phyloP scores from a whole-genome alignment of 1,140 invertebrate genomes.

The Caligus rogercresseyi region DNA sequence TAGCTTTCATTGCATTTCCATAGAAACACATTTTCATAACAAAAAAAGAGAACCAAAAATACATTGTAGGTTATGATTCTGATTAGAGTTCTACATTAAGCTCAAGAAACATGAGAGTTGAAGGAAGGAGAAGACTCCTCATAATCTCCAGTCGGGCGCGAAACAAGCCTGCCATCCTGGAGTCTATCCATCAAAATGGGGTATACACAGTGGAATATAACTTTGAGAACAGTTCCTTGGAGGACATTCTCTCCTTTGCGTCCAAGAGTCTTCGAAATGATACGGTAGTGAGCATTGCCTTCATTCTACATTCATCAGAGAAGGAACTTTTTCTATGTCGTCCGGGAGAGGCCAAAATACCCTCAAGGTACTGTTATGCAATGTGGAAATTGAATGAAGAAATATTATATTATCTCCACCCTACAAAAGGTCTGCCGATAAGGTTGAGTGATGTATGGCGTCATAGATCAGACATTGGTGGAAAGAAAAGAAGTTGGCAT shows the following conservation, averaged over 20 bases:
- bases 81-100: no score
- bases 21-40: no score
- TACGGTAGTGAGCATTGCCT: constrained; percentile 30
- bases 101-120: no score
- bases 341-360: constrained; percentile 27
- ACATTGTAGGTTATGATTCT: no score
- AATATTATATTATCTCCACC: no score
- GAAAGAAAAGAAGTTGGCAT: no score
- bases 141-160: constrained; percentile 24
- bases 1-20: no score
- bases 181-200: constrained; percentile 25
- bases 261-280: constrained; percentile 25
- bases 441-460: no score
- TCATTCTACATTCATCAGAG: constrained; percentile 31
- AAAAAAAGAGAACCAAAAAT: no score
- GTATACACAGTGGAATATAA: constrained; percentile 29
- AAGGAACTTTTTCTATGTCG: constrained; percentile 30
- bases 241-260: constrained; percentile 28
- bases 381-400: not conserved
- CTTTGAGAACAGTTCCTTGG: constrained; percentile 29
- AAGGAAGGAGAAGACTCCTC: constrained; percentile 23
- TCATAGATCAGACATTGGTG: no score
- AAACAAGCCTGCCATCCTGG: constrained; percentile 19
- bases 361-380: constrained; percentile 24
- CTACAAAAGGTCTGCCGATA: no score